phyloP scores from a whole-genome alignment of 2,113 vertebrate genomes.

The Festucalex cinctus region DNA sequence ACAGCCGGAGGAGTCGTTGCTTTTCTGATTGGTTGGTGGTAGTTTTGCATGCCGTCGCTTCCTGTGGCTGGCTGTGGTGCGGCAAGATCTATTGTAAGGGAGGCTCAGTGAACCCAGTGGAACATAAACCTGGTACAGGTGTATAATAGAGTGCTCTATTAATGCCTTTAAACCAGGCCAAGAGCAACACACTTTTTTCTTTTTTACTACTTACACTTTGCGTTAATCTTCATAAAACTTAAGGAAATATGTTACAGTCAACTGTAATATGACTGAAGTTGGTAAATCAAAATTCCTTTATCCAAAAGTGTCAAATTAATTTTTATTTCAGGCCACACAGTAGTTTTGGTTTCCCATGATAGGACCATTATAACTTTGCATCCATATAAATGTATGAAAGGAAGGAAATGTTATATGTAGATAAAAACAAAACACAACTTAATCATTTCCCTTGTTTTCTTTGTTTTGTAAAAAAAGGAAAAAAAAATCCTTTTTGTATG shows the following conservation, averaged over 20 bases:
- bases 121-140: slow-evolving; percentile 46
- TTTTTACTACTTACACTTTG: slow-evolving; percentile 2
- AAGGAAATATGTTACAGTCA: not conserved
- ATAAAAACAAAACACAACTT: too few relatives aligned
- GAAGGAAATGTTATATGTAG: too few relatives aligned
- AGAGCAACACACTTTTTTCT: slow-evolving; percentile 49
- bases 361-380: too few relatives aligned
- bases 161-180: slow-evolving; percentile 60
- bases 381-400: too few relatives aligned
- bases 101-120: slow-evolving; percentile 27
- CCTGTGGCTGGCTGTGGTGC: slow-evolving; percentile 28
- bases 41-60: slow-evolving; percentile 24
- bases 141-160: slow-evolving; percentile 38
- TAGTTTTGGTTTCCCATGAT: too few relatives aligned
- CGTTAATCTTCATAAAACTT: not conserved
- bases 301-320: too few relatives aligned
- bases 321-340: too few relatives aligned
- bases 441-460: too few relatives aligned
- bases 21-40: slow-evolving; percentile 44
- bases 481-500: too few relatives aligned
- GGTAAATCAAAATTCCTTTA: too few relatives aligned
- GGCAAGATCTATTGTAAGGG: slow-evolving; percentile 25
- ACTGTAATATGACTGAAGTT: too few relatives aligned
- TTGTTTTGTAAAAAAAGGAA: too few relatives aligned
- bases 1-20: slow-evolving; percentile 28